Conservation (phyloP, 2,113 vertebrate genomes). For the Telmatochromis brachygnathus region DNA sequence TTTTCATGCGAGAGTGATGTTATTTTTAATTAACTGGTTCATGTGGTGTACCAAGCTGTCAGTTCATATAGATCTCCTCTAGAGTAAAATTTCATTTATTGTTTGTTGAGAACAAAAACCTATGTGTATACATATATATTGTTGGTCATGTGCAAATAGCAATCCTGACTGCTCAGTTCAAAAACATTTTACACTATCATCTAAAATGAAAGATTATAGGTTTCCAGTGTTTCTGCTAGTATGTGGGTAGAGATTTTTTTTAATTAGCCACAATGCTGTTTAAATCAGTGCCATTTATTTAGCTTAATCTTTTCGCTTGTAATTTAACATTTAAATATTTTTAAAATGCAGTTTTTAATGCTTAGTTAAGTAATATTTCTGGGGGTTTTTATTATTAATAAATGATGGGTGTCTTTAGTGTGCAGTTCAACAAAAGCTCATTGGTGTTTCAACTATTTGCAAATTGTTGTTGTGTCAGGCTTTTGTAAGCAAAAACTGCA, state of each 20-base stretch:
- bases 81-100: background rate
- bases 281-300: background rate
- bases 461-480: background rate
- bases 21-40: constrained; percentile 17
- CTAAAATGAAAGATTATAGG: background rate
- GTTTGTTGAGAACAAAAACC: background rate
- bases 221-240: background rate
- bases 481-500: background rate
- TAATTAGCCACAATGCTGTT: background rate
- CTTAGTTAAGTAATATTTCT: background rate
- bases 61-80: constrained; percentile 10
- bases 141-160: background rate
- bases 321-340: background rate
- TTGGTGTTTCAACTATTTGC: background rate
- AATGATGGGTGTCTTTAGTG: background rate
- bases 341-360: background rate
- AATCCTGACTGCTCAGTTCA: background rate
- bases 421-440: background rate
- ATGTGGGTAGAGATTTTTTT: background rate
- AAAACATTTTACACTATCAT: background rate
- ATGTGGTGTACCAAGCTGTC: background rate
- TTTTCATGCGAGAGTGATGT: constrained; percentile 25
- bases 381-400: fast-evolving
- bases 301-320: background rate
- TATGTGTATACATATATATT: background rate